Evolutionary conservation across 2,113 vertebrate genomes (phyloP), one percentile per base, ranked within the genome.

Genomic region (Cebus imitator): DNA sequence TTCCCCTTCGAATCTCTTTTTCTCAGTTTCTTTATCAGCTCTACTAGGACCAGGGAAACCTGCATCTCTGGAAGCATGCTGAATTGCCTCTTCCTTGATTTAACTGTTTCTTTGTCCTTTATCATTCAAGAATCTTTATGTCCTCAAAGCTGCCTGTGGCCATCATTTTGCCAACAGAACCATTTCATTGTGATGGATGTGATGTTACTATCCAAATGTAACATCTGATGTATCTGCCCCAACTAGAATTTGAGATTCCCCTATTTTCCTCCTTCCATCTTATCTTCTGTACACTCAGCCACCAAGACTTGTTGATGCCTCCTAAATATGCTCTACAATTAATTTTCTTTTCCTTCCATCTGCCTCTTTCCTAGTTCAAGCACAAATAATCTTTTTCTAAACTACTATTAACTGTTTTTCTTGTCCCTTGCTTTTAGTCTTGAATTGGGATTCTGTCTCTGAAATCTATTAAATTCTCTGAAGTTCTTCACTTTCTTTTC

Each of bases 371-470:
- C 10, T 25, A 81, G 7, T 50, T 94, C 37, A 90, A 86, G 52
- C 27, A 86, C 35, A 93, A 37, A 90, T 48, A 11, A 40, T 25
- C 35, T 79, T 12, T 75, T 93, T 25, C 50, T 84, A 88, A 68
- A 45, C 17, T 48, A 79, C 45, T 78, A 35, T 45, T 52, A 58
- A 32, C 32, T 16, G 72, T 66, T 80, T 78, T 37, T 72, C 35
- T 27, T n/a, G 68, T 83, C 27, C 20, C 25, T 37, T 90, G 27
- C 35, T 87, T 92, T 40, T 84, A 37, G 10, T 70, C 75, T 83
- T 89, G 52, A 80, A 90, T 68, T 90, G 9, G 40, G 91, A 96
- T 83, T 92, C 18, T 10, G 70, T 58, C 61, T 82, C 48, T 94
- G 57, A 61, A 11, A 23, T 37, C 23, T 87, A 48, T 80, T 80